Base-by-base conservation (phyloP, 1,140 invertebrate genomes). In the Stenopsyche tienmushanensis region DNA sequence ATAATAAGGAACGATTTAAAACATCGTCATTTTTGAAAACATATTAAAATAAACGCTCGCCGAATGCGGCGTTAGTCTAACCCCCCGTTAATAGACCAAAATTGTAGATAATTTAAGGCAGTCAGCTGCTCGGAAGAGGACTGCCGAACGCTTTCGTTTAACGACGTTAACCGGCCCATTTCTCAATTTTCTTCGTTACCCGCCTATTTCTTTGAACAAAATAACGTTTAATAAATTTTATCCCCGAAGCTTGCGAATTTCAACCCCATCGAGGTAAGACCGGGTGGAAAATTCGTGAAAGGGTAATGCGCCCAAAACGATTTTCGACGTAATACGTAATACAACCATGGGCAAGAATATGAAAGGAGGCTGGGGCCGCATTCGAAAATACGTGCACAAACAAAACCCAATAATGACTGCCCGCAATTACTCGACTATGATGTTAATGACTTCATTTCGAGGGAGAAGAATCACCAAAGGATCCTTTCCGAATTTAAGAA, bases 201-300 rank as follows among this genome's bases (percentile, higher is more conserved):
- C 41, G 34, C 64, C 41, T 34, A 18, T 57, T 66, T 62, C 64
- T 62, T 65, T 41, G 60, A 42, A 39, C 60, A 59, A 66, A 70
- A 64, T 64, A 62, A 57, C 64, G 60, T 70, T 70, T 70, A 70
- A 64, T 60, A 64, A 65, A 70, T 66, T 57, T 57, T 39, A 41
- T 17, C n/a, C 52, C 25, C 20, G 10, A 21, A 7, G 15, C 23
- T 5, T 34, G 29, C 29, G 29, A 34, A 34, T 34, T 20, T 55
- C 25, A 58, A 39, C 54, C 54, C 42, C 44, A 49, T 59, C 64
- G 25, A 34, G 5, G 29, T 5, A 34, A 34, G 13, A 3, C 50
- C 21, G 25, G 20, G 13, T 13, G 53, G 53, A 55, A 64, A 54
- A 53, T 64, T 53, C 25, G 29, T 24, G 25, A 55, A 55, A 55